Conservation (phyloP, 2,113 vertebrate genomes). For the Ptychochromis oligacanthus region DNA sequence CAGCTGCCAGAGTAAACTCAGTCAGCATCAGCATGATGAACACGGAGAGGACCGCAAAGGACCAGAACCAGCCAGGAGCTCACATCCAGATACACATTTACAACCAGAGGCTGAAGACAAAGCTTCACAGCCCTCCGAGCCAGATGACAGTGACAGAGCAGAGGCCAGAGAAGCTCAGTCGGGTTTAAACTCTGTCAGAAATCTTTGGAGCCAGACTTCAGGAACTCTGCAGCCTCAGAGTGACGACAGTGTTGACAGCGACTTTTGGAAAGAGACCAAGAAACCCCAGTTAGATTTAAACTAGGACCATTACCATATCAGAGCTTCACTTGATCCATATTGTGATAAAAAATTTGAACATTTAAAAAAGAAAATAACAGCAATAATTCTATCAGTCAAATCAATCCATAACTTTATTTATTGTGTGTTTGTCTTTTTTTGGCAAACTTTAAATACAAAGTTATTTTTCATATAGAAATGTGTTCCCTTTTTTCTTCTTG, state of each 20-base stretch:
- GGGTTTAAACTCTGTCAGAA: not conserved
- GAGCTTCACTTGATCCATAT: no score
- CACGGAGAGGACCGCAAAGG: not conserved
- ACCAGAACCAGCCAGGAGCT: not conserved
- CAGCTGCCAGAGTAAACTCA: not conserved
- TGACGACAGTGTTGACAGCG: not conserved
- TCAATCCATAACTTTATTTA: no score
- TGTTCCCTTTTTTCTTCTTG: no score
- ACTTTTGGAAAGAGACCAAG: constrained; percentile 15
- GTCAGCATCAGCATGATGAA: not conserved
- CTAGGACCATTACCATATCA: no score
- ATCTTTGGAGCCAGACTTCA: not conserved
- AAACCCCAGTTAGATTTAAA: not conserved
- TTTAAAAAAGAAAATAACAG: no score
- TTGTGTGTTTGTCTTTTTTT: no score
- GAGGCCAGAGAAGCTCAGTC: not conserved
- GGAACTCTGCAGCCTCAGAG: no score
- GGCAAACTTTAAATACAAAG: no score
- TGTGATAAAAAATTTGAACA: no score
- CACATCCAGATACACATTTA: not conserved
- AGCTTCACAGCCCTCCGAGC: not conserved
- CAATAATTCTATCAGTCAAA: no score
- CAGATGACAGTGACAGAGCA: not conserved
- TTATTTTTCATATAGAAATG: no score
- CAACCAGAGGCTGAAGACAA: not conserved